Base-by-base conservation (phyloP, 2,888 invertebrate species). In the Chironomus riparius region DNA sequence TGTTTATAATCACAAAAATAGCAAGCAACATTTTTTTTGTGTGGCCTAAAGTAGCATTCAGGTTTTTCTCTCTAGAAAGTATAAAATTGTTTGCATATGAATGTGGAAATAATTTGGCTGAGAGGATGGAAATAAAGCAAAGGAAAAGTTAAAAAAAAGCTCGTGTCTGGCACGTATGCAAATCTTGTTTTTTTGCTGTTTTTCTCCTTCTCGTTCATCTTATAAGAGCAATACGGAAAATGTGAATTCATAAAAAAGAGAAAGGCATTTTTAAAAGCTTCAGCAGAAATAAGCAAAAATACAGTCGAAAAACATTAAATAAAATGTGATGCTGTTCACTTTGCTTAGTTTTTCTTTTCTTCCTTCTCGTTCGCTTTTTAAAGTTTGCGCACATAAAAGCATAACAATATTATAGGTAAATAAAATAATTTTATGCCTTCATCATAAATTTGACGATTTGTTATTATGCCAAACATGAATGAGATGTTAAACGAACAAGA, bases 391-490 rank as follows among this genome's bases (percentile, higher is more conserved):
- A 18, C n/a, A 56, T 15, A 56, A 18, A n/a, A 15, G n/a, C 56
- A n/a, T 56, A 18, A 15, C 15, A 56, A 56, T 15, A 18, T 56
- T 56, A 4, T 18, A 56, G n/a, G 18, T 15, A 71, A 71, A 50
- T 56, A 71, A 50, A 70, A 48, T 28, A 21, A 24, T 22, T 71
- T 71, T 71, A 71, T 71, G 50, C 22, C 24, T 21, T 38, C 10
- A 38, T 71, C 71, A 56, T 71, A 71, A 71, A 71, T 50, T 22
- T 71, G 7, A 56, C 47, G 47, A 47, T 71, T 71, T 71, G 50
- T 71, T 71, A 70, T 50, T 50, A 71, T 70, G 38, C 56, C 70
- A 48, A 70, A 70, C 28, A 70, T 70, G 48, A 47, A 71, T 47
- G 56, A 22, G 71, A 28, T 38, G 38, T 38, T 38, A 38, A 38